A percentile compares a stretch with the other conserved stretches of the same genome.
Conservation (phyloP, 1,140 invertebrate genomes). For the Lysiphlebus fabarum region DNA sequence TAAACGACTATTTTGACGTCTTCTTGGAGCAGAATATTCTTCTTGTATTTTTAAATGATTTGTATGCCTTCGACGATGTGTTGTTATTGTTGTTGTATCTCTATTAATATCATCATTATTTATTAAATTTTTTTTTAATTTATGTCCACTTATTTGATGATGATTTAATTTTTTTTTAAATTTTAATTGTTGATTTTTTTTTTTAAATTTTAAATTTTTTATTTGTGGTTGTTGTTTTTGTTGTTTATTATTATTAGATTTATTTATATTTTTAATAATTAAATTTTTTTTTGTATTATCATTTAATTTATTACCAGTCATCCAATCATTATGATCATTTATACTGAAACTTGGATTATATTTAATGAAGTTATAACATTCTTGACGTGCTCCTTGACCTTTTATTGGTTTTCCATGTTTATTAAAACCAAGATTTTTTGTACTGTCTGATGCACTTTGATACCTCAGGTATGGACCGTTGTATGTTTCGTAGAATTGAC, state of each 20-base stretch:
- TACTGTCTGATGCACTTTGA: constrained; percentile 49
- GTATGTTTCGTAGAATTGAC: constrained; percentile 58
- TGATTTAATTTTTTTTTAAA: background rate
- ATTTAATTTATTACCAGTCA: constrained; percentile 40
- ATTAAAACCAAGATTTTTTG: constrained; percentile 56
- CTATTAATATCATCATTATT: constrained; percentile 30
- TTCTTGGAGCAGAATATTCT: constrained; percentile 31
- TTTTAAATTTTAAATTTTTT: background rate
- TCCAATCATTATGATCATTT: constrained; percentile 52
- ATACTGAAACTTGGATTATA: constrained; percentile 54
- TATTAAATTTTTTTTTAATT: constrained; percentile 25
- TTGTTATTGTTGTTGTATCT: constrained; percentile 36
- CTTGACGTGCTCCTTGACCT: constrained; percentile 43
- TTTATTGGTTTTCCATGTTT: constrained; percentile 53
- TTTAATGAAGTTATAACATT: constrained; percentile 59
- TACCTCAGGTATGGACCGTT: constrained; percentile 56
- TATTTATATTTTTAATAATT: constrained; percentile 5
- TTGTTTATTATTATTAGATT: constrained; percentile 12
- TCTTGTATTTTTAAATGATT: constrained; percentile 45
- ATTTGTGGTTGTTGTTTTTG: constrained; percentile 16
- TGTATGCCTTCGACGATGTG: constrained; percentile 48
- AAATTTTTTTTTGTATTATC: constrained; percentile 7
- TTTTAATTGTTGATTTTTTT: background rate
- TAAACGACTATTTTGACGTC: constrained; percentile 41
- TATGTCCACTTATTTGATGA: constrained; percentile 21